Base-by-base conservation (phyloP, 2,113 vertebrate genomes). In the Poeciliopsis retropinna region DNA sequence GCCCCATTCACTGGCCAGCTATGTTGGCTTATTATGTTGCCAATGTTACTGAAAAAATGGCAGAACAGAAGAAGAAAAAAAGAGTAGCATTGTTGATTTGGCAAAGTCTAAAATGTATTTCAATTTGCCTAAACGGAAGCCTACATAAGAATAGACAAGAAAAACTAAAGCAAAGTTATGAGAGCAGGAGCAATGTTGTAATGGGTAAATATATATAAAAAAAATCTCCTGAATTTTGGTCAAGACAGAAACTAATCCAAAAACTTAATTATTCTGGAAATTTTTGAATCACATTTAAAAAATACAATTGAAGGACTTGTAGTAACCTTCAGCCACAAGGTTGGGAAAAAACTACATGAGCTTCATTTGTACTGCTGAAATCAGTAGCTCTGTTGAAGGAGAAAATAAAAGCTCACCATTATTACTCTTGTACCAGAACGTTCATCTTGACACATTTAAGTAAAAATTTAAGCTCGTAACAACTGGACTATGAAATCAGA, bases 401-500 rank as follows among this genome's bases (percentile, higher is more conserved):
- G 67, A 79, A 76, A 78, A 86, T 88, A 80, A 83, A 77, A 86
- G 79, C 76, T 88, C 64, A 22, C 39, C 79, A 76, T 80, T 76
- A 65, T 78, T 60, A 34, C 70, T 76, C 75, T 82, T 82, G 83
- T 87, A 80, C 44, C 76, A 47, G 63, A 71, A 57, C 75, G 80
- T 70, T 87, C 74, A 79, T 82, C 67, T 72, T 13, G 6, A 63
- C 61, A 76, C 47, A 1, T 41, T 3, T 63, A 67, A 57, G 61
- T 44, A 41, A 11, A 57, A n/a, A 25, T n/a, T n/a, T n/a, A 31
- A 63, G 4, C 14, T 63, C 15, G 2, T 29, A 30, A 63, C 25
- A 17, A 22, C 11, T 8, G 14, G 60, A 4, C 28, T 5, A 29
- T 30, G 5, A 30, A 30, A 17, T 62, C 60, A 62, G 60, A 7